Base-by-base conservation (phyloP, 2,797 vertebrate genomes). In the Propithecus perrieri region DNA sequence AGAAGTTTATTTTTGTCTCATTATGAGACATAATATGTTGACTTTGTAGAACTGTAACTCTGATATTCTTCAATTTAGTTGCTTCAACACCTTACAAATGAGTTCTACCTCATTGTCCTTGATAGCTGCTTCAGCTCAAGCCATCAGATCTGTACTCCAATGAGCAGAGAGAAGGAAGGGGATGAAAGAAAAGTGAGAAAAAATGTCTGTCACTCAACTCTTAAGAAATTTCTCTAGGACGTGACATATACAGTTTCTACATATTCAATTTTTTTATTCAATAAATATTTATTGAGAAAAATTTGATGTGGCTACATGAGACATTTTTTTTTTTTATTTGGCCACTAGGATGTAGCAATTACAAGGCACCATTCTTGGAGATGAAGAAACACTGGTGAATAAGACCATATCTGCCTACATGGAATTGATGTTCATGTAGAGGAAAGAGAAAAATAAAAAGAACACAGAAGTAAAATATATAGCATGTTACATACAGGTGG, bases 371-470 rank as follows among this genome's bases (percentile, higher is more conserved):
- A 33, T 93, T 96, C 33, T 74, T 50, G 28, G 30, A 63, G 28
- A 59, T n/a, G 14, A 9, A 6, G 5, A 67, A 85, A 80, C 15
- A 46, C 2, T 7, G 69, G 17, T 75, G 14, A 89, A 57, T 59
- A 80, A 85, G 50, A 63, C 17, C 3, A 1, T 63, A 48, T 65
- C 26, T 79, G 5, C 10, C 6, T 2, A 71, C 20, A 57, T 41
- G 17, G 14, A 75, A 92, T 85, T 92, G 75, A 46, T 79, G 12
- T 28, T 50, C 35, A 53, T 20, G 18, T 22, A 72, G 46, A 78
- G 46, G 26, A 50, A 78, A 96, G 17, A 67, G 14, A 48, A 89
- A 92, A 85, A 38, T 71, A 10, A 67, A 84, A 63, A 76, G 20
- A 15, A 89, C 15, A 46, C 13, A 43, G 50, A 63, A 63, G 14